Evolutionary conservation across 1,140 invertebrate species (phyloP), one percentile per base, ranked within the genome.

Genomic region (Zaprionus inermis): DNA sequence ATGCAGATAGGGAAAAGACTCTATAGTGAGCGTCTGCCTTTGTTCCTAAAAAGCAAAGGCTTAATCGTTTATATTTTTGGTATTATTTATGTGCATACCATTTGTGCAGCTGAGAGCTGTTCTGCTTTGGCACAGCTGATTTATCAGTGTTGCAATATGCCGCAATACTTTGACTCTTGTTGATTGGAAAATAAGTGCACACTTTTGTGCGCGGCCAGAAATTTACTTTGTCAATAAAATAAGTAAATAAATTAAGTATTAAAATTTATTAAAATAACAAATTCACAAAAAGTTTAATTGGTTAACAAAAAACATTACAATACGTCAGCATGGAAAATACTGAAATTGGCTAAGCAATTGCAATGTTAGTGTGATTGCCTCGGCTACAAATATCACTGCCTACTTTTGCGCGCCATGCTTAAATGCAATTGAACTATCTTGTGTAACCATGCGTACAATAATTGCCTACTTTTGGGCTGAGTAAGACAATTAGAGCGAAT

Each of bases 81-180:
- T 28, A 1, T 30, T 28, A n/a, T 59, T 44, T 9, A 38, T 49
- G 12, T 49, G 36, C 11, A 3, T 5, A 28, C 24, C 24, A 12
- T 49, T 18, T 20, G 44, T n/a, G 10, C 20, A 54, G 22, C 24
- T 59, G n/a, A 14, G 12, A 14, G 12, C 22, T 14, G 11, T 28
- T 57, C 49, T 7, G 11, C 14, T 16, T 11, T n/a, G n/a, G n/a
- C 60, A 61, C 66, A 69, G 66, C 66, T 61, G 66, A 69, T 54
- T 18, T 28, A 28, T 16, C 5, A 36, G 41, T 10, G 44, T 22
- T 60, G 58, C 24, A 41, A 34, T 7, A 16, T 12, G 22, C 3
- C 2, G 36, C 12, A 24, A 51, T 22, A 12, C n/a, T 20, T 49
- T 11, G 10, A 46, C 9, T 49, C 9, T 49, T 12, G 44, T 20